Percentiles rank a stretch among this genome's conserved stretches.
These are phyloP conservation scores for Hedya salicella DNA, from an alignment of 2,888 invertebrate species.

Conservation along the genomic window DNA sequence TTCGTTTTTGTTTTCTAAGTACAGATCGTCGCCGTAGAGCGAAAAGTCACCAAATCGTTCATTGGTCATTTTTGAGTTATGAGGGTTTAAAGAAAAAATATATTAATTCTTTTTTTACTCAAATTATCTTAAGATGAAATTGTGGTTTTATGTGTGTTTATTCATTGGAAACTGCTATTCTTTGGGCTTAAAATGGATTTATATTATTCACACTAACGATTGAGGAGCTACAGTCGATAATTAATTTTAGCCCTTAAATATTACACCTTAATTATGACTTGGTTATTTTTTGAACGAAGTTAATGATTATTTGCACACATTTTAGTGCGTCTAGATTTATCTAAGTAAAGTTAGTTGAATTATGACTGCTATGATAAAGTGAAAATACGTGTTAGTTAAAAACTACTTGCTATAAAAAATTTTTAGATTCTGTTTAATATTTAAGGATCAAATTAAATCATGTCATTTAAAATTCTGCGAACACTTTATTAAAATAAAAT, in stretches of 20 bases:
- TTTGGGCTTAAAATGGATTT: conserved; percentile 3
- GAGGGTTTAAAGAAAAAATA: background rate
- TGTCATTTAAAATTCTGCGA: conserved; percentile 7
- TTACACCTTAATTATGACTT: conserved; percentile 6
- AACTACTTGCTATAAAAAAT: background rate
- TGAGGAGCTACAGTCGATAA: background rate
- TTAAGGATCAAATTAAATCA: conserved; percentile 3
- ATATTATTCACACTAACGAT: background rate
- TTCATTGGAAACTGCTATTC: background rate
- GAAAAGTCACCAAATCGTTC: conserved; percentile 1
- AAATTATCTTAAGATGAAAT: conserved; percentile 11
- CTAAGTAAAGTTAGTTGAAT: conserved; percentile 16
- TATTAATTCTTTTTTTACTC: background rate
- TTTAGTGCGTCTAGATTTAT: conserved; percentile 3
- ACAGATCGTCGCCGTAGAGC: conserved; percentile 7
- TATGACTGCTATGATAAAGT: conserved; percentile 10
- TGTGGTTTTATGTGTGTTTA: background rate
- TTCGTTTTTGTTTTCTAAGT: too few relatives aligned
- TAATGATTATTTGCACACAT: conserved; percentile 10
- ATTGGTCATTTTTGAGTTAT: conserved; percentile 10
- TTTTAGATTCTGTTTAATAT: conserved; percentile 2
- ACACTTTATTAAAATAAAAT: conserved; percentile 11
- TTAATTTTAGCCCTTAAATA: background rate
- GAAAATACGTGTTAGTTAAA: conserved; percentile 3
- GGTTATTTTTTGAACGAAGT: conserved; percentile 8